phyloP scores from a whole-genome alignment of 2,888 invertebrate genomes.

The Folsomia manolachei region DNA sequence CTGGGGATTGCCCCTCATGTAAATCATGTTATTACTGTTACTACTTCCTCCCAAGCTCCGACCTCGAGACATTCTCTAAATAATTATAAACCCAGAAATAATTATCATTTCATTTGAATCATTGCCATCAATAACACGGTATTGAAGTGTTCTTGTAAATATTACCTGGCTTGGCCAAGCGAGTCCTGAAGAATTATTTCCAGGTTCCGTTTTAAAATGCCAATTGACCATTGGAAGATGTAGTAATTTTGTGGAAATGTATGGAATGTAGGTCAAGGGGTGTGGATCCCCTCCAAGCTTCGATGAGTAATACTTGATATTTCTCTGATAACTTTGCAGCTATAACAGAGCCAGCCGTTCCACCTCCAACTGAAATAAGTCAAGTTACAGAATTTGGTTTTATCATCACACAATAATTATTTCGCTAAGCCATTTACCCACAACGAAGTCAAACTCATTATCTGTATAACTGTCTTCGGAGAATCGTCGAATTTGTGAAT shows the following conservation, averaged over 20 bases:
- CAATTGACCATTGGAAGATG: conserved; percentile 30
- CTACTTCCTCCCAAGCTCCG: conserved; percentile 29
- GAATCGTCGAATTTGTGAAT: not conserved
- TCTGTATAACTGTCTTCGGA: not conserved
- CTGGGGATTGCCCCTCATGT: conserved; percentile 21
- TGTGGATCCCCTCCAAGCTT: conserved; percentile 38
- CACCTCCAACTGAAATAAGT: conserved; percentile 5
- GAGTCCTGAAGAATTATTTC: conserved; percentile 24
- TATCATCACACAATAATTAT: not conserved
- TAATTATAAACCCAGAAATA: no score
- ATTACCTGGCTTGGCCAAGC: conserved; percentile 27
- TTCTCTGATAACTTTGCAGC: conserved; percentile 2
- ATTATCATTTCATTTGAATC: no score
- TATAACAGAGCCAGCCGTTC: not conserved
- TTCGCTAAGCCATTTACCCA: not conserved
- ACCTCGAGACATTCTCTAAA: not conserved
- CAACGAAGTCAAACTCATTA: conserved; percentile 4
- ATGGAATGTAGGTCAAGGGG: conserved; percentile 28
- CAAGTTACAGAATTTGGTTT: not conserved
- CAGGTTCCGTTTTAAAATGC: conserved; percentile 33
- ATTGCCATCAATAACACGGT: no score
- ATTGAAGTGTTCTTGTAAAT: no score
- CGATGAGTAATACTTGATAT: conserved; percentile 22
- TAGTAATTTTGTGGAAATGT: conserved; percentile 1
- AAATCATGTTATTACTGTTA: conserved; percentile 35